These are phyloP conservation scores for Drosophila colorata DNA, from an alignment of 2,888 invertebrate species.

Conservation along the genomic window DNA sequence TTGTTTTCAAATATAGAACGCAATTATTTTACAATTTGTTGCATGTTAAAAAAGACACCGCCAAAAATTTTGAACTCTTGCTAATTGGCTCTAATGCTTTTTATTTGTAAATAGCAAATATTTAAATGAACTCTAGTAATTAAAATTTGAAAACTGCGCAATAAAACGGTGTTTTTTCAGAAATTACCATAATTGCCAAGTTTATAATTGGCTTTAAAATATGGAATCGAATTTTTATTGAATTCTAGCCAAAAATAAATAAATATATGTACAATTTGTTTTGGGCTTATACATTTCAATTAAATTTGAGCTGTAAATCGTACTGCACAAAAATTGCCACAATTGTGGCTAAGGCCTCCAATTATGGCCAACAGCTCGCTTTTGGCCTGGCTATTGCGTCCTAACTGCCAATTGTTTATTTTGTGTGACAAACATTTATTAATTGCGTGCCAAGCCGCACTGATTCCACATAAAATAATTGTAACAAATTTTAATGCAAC, in stretches of 20 bases:
- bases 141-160: slow-evolving; percentile 12
- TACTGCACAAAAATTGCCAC: slow-evolving; percentile 19
- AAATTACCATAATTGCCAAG: neutral
- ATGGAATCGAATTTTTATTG: slow-evolving; percentile 67
- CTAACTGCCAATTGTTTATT: slow-evolving; percentile 31
- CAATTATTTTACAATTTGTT: slow-evolving; percentile 28
- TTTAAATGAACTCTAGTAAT: slow-evolving; percentile 21
- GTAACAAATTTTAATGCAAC: neutral
- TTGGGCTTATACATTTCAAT: slow-evolving; percentile 49
- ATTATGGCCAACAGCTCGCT: slow-evolving; percentile 33
- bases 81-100: slow-evolving; percentile 44
- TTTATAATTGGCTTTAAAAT: slow-evolving; percentile 51
- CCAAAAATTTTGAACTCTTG: slow-evolving; percentile 6
- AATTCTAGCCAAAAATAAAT: slow-evolving; percentile 51
- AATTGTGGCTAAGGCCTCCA: slow-evolving; percentile 31
- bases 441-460: slow-evolving; percentile 23
- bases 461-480: slow-evolving; percentile 1
- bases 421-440: slow-evolving; percentile 32
- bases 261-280: slow-evolving; percentile 59
- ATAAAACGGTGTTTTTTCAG: neutral
- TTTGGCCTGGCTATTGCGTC: slow-evolving; percentile 31
- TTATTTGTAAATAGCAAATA: slow-evolving; percentile 39
- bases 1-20: slow-evolving; percentile 5
- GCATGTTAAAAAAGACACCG: slow-evolving; percentile 40
- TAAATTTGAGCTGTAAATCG: slow-evolving; percentile 36